Base-by-base conservation (phyloP, 2,888 invertebrate genomes). In the Calameuta filiformis region DNA sequence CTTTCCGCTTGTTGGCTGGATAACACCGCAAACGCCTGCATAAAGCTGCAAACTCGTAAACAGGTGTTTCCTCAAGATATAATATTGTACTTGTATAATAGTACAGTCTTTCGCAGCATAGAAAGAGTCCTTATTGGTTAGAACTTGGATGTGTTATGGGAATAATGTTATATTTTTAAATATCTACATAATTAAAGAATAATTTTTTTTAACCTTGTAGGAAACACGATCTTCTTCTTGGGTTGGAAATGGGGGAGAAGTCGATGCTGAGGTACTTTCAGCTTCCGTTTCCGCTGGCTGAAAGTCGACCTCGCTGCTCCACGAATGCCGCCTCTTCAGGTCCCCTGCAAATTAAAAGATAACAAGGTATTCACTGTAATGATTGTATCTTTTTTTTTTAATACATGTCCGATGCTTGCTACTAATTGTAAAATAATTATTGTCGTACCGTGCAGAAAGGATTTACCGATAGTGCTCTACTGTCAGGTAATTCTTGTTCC, bases 271-370 rank as follows among this genome's bases (percentile, higher is more conserved):
- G 31, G 82, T 80, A n/a, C 68, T 79, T 77, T 81, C 85, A 74
- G 83, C 83, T 82, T 86, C 87, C 82, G 85, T 82, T 83, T 85
- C 85, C 76, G 82, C 84, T 30, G 83, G 79, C 74, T 85, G 87
- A 74, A 85, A 84, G 77, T 87, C 87, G 76, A 82, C 82, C 82
- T 87, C 87, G 81, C 85, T 89, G 83, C 84, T 86, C 87, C 88
- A 89, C 34, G 89, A 89, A 82, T 89, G 89, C 73, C 90, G 88
- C 77, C 87, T 84, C 83, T 90, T 90, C 81, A 87, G 83, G 79
- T 90, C 90, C 77, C 86, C 90, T 89, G 83, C 31, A 88, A 88
- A 74, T 73, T 12, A 15, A 73, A 73, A 33, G 33, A 77, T 23
- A 3, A 68, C 68, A 68, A 9, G 12, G 33, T 73, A 73, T 35